Evolutionary conservation across 2,113 vertebrate genomes (phyloP), one percentile per base, ranked within the genome.

Genomic region (Sprattus sprattus): DNA sequence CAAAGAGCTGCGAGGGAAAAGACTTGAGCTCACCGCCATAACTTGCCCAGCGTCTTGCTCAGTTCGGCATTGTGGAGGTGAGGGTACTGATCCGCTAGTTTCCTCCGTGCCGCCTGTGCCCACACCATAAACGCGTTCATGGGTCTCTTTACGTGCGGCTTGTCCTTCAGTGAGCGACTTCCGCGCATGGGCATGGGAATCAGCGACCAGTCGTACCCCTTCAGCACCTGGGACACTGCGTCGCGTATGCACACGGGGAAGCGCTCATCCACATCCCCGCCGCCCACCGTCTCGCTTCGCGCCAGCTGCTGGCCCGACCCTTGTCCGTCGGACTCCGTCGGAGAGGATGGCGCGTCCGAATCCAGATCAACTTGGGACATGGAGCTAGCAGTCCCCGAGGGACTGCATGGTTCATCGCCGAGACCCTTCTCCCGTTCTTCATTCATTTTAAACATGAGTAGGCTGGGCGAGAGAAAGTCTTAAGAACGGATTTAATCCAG

Each of bases 161-260:
- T 97, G 86, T 92, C 94, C 88, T 97, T 97, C 45, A 95, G 94
- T 4, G 94, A 93, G 10, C 93, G 91, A 84, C 94, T 95, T 25
- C 95, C 96, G 0, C 96, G 95, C 82, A 95, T 93, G 0, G 96
- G 96, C 95, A 97, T 93, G 3, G 97, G 96, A 82, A 98, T 94
- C 92, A 98, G 92, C 50, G 96, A 97, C 97, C 97, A 98, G 95
- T 98, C 97, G 88, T 98, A 98, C n/a, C 97, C 97, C 87, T 97
- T 97, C 82, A 98, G 95, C 93, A 98, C 97, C 92, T 98, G 97
- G 82, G 96, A 97, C 92, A 98, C 97, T 0, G 97, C 97, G 90
- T 98, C 97, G 20, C 96, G 95, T 92, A 98, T 97, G 91, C 96
- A 97, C 57, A 95, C 95, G 0, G 97, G 96, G 90, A 97, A 97